phyloP scores from a whole-genome alignment of 2,113 vertebrate genomes.

The Daboia siamensis region DNA sequence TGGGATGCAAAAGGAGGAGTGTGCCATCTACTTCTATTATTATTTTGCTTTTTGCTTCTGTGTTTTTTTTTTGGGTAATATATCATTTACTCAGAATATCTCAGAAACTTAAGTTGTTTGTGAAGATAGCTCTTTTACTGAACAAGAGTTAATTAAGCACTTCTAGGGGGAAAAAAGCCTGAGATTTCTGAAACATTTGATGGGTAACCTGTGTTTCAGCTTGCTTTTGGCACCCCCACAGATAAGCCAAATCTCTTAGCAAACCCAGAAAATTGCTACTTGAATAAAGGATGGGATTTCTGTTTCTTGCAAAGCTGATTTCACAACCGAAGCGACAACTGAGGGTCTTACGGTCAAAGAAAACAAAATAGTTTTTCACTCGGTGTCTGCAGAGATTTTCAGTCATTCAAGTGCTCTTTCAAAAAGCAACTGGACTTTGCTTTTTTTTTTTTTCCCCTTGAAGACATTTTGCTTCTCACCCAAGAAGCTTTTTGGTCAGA shows the following conservation, averaged over 20 bases:
- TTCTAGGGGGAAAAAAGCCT: neutral
- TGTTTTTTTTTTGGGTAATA: neutral
- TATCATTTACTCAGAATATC: neutral
- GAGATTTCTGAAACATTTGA: neutral
- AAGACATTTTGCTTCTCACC: neutral
- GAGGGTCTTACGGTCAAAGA: neutral
- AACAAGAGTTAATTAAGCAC: neutral
- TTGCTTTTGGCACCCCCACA: neutral
- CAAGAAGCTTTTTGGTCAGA: neutral
- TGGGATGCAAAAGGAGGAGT: neutral
- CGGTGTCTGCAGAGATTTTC: neutral
- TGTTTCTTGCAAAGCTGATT: neutral
- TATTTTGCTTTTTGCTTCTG: neutral
- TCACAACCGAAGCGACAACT: neutral
- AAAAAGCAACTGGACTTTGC: neutral
- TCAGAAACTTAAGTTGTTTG: neutral
- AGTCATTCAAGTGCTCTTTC: neutral
- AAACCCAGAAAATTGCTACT: neutral
- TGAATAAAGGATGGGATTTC: neutral
- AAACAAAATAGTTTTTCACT: neutral
- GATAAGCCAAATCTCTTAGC: neutral
- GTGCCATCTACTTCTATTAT: neutral
- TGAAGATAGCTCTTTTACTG: neutral
- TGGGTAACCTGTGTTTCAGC: neutral
- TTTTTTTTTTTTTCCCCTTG: neutral